Evolutionary conservation across 2,797 vertebrate genomes (phyloP).

Genomic region (Amblyraja radiata): DNA sequence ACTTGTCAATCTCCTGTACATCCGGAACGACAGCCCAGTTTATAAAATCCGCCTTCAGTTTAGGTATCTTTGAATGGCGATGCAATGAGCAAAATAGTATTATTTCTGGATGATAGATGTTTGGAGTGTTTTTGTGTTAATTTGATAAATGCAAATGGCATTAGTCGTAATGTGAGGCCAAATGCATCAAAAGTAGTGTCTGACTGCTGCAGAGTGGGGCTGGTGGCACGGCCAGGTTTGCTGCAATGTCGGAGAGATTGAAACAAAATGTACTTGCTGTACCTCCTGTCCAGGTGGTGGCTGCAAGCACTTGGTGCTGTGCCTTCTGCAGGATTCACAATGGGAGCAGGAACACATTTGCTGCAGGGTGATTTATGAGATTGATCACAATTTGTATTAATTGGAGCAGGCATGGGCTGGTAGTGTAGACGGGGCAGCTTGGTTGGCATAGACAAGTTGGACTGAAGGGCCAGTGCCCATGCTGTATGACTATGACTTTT

Average conservation of each 20-base stretch:
- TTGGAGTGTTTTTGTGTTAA: background rate
- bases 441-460: too few species aligned
- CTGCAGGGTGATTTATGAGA: too few species aligned
- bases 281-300: background rate
- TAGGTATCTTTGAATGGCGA: background rate
- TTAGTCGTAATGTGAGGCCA: background rate
- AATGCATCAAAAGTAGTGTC: background rate
- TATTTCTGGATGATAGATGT: background rate
- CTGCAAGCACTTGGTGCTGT: background rate
- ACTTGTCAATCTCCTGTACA: background rate
- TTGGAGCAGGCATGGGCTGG: too few species aligned
- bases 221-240: background rate
- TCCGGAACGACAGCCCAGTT: background rate
- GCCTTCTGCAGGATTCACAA: too few species aligned
- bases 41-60: background rate
- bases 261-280: slow-evolving; percentile 12
- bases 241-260: background rate
- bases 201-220: background rate
- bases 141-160: background rate
- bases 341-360: background rate
- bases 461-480: too few species aligned
- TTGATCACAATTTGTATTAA: too few species aligned
- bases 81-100: background rate
- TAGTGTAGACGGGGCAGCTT: too few species aligned
- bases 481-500: too few species aligned